Percentiles rank a stretch among this genome's conserved stretches.
phyloP scores from a whole-genome alignment of 2,888 invertebrate genomes.

The Drosophila dives region DNA sequence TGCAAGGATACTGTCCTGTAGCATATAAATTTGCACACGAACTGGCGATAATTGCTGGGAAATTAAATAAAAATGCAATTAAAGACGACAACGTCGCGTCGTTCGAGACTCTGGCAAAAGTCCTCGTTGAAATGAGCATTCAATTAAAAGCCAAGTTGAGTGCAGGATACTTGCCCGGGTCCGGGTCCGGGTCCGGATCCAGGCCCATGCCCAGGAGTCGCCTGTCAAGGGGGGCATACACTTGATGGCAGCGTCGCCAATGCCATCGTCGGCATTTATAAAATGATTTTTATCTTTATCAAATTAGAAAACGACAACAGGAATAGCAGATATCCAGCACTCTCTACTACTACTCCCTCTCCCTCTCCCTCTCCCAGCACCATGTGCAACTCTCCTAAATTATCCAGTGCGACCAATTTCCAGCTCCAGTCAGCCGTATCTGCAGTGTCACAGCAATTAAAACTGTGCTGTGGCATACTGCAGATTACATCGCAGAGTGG shows the following conservation, averaged over 20 bases:
- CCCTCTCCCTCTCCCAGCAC: too few relatives aligned
- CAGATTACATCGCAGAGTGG: conserved; percentile 63
- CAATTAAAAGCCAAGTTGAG: conserved; percentile 60
- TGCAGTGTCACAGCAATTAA: conserved; percentile 76
- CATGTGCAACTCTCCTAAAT: neutral
- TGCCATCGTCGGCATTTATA: conserved; percentile 65
- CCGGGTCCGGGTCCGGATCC: conserved; percentile 1
- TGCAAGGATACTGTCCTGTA: conserved; percentile 30
- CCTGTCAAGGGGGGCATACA: conserved; percentile 51
- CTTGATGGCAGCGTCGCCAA: conserved; percentile 52
- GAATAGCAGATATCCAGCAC: conserved; percentile 14
- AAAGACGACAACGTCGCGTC: conserved; percentile 61
- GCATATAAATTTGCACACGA: conserved; percentile 72
- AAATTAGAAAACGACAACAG: conserved; percentile 76
- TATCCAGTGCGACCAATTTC: conserved; percentile 44
- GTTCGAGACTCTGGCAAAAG: conserved; percentile 35
- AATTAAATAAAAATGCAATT: conserved; percentile 83
- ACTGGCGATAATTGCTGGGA: conserved; percentile 80
- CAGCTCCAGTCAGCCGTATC: conserved; percentile 68
- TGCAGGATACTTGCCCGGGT: conserved; percentile 12
- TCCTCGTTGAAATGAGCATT: conserved; percentile 68
- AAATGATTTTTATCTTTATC: conserved; percentile 79
- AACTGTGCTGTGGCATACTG: conserved; percentile 70
- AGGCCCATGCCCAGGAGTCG: conserved; percentile 32
- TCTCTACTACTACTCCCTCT: neutral